Evolutionary conservation across 2,888 invertebrate species (phyloP).

Genomic region (Gisinianus flammeolus): DNA sequence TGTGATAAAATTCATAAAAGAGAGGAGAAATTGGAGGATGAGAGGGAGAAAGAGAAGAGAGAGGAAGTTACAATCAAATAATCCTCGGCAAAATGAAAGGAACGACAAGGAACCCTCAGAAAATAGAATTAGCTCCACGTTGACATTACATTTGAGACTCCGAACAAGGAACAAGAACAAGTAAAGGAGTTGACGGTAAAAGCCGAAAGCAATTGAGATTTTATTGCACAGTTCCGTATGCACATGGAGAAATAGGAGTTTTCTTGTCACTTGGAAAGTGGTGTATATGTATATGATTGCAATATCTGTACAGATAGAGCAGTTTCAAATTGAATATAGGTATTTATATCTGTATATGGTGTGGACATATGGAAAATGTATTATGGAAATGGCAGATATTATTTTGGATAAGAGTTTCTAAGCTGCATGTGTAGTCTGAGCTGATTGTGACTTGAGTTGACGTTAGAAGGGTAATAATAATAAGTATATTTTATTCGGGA

Average conservation of each 20-base stretch:
- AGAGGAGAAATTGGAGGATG: neutral
- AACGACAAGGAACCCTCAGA: neutral
- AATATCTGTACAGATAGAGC: no score
- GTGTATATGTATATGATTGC: no score
- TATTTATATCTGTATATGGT: no score
- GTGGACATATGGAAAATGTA: no score
- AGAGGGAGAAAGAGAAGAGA: neutral
- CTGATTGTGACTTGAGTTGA: neutral
- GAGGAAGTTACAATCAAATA: constrained; percentile 20
- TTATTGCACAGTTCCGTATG: neutral
- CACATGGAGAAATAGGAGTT: neutral
- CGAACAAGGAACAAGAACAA: neutral
- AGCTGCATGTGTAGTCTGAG: neutral
- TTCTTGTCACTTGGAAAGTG: neutral
- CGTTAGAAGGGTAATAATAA: constrained; percentile 25
- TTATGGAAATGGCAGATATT: no score
- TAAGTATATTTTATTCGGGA: constrained; percentile 24
- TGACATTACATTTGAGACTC: neutral
- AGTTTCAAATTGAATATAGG: no score
- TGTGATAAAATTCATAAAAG: no score
- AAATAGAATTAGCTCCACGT: neutral
- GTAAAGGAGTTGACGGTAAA: neutral
- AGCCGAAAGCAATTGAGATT: neutral
- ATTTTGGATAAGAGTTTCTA: neutral
- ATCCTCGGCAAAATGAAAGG: neutral